phyloP scores from a whole-genome alignment of 2,888 invertebrate genomes.

The Epiblema foenella region DNA sequence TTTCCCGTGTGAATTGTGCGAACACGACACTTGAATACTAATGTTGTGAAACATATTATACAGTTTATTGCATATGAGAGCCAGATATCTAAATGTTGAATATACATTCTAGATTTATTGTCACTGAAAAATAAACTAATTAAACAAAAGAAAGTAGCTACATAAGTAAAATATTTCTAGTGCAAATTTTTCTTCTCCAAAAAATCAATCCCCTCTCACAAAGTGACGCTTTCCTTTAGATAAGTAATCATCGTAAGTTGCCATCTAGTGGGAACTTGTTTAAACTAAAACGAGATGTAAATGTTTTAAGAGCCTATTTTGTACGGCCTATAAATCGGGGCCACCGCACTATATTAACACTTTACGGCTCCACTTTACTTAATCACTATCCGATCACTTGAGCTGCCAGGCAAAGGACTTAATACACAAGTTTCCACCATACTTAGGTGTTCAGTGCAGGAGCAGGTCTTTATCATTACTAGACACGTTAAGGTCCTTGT shows the following conservation, averaged over 20 bases:
- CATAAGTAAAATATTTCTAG: too few relatives aligned
- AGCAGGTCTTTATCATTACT: constrained; percentile 28
- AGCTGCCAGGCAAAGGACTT: constrained; percentile 17
- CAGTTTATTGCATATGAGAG: not conserved
- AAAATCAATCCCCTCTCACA: too few relatives aligned
- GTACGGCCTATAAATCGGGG: constrained; percentile 47
- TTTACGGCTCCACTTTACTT: constrained; percentile 57
- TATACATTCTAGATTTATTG: too few relatives aligned
- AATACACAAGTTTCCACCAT: constrained; percentile 22
- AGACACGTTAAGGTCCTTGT: not conserved
- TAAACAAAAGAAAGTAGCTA: too few relatives aligned
- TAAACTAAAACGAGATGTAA: not conserved
- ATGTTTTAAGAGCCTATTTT: not conserved
- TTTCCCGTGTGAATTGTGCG: not conserved
- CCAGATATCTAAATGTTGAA: too few relatives aligned
- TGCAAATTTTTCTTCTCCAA: too few relatives aligned
- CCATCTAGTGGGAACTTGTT: constrained; percentile 2
- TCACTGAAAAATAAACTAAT: too few relatives aligned
- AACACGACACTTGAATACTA: not conserved
- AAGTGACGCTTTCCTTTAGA: not conserved
- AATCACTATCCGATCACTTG: constrained; percentile 59
- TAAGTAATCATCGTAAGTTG: not conserved
- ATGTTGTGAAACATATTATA: not conserved
- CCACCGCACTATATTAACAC: constrained; percentile 53
- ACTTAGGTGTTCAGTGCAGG: not conserved